These are phyloP conservation scores for Muscidifurax raptorellus DNA, from an alignment of 1,140 invertebrate genomes.

Conservation along the genomic window DNA sequence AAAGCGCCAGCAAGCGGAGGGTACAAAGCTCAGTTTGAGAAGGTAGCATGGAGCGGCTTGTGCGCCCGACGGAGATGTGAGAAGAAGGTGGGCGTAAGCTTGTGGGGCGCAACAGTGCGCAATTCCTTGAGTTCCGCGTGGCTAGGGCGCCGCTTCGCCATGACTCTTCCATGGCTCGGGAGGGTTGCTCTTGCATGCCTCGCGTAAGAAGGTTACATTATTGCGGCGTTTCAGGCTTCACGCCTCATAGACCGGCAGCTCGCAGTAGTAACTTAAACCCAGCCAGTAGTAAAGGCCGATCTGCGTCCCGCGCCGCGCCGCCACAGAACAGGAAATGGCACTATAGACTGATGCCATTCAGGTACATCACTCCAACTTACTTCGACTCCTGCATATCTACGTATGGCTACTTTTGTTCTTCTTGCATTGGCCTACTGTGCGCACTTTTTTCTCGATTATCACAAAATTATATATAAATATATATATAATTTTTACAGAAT, in stretches of 20 bases:
- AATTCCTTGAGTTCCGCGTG: constrained; percentile 57
- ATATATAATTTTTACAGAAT: not conserved
- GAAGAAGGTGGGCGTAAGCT: not conserved
- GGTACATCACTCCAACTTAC: not conserved
- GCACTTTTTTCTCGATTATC: not conserved
- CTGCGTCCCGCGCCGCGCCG: not conserved
- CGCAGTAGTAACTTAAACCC: constrained; percentile 61
- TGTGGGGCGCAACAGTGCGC: constrained; percentile 21
- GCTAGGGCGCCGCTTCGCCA: constrained; percentile 34
- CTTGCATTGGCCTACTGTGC: not conserved
- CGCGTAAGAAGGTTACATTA: constrained; percentile 68
- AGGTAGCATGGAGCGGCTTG: not conserved
- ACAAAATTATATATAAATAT: too few relatives aligned
- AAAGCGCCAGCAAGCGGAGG: constrained; percentile 43
- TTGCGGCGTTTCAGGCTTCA: constrained; percentile 64
- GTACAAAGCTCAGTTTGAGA: constrained; percentile 53
- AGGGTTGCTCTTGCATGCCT: constrained; percentile 44
- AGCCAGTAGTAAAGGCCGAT: constrained; percentile 51
- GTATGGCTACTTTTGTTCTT: too few relatives aligned
- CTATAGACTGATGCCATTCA: constrained; percentile 1
- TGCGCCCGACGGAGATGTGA: not conserved
- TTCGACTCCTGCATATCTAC: too few relatives aligned
- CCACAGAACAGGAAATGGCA: not conserved
- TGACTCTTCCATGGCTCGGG: constrained; percentile 57
- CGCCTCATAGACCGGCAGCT: constrained; percentile 64